Evolutionary conservation across 2,888 invertebrate genomes (phyloP).

Genomic region (Thysanoteuthis rhombus): DNA sequence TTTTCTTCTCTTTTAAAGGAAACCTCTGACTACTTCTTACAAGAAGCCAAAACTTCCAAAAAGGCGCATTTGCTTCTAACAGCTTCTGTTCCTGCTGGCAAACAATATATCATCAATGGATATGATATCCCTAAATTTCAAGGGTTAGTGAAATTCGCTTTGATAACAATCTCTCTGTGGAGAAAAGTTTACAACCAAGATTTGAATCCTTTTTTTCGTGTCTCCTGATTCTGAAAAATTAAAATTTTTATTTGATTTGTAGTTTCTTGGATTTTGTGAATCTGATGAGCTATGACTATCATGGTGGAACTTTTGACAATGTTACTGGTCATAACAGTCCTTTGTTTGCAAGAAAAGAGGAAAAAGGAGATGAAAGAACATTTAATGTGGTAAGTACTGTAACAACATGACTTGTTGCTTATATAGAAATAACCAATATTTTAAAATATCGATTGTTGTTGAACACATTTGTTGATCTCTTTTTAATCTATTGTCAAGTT

Average conservation of each 20-base stretch:
- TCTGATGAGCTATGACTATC: constrained; percentile 61
- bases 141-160: constrained; percentile 41
- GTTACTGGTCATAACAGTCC: constrained; percentile 61
- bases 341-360: constrained; percentile 44
- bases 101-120: constrained; percentile 56
- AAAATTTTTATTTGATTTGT: not conserved
- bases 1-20: constrained; percentile 47
- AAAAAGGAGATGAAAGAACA: constrained; percentile 37
- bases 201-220: not conserved
- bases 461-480: no score
- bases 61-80: constrained; percentile 55
- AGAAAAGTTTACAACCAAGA: not conserved
- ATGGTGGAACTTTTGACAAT: constrained; percentile 60
- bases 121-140: constrained; percentile 56
- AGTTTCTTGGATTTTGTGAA: constrained; percentile 56
- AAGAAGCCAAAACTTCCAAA: constrained; percentile 49
- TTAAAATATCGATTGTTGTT: no score
- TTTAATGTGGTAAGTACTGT: constrained; percentile 40
- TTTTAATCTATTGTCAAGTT: no score
- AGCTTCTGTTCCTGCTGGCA: constrained; percentile 64
- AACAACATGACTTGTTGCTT: not conserved
- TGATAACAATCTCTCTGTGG: not conserved
- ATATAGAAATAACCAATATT: not conserved
- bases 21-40: constrained; percentile 52
- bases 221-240: not conserved